Conservation (phyloP, 2,797 vertebrate species). For the Ctenochaetus hawaiiensis region DNA sequence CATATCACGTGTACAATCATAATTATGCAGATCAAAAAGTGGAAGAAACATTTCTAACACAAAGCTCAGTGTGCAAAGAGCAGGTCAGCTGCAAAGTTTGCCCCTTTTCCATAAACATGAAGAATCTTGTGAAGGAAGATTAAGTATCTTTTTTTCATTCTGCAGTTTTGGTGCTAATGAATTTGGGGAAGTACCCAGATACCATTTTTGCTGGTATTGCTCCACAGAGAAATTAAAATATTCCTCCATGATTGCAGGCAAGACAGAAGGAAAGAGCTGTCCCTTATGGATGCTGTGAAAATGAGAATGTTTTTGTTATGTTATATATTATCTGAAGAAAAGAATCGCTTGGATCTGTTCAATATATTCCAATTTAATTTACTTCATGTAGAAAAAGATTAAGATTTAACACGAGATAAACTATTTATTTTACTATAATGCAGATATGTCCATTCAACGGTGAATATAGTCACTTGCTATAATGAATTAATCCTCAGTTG, state of each 20-base stretch:
- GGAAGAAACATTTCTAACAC: neutral
- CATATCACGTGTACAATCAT: neutral
- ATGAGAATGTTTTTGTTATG: neutral
- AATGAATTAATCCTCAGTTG: neutral
- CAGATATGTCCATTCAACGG: neutral
- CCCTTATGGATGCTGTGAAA: neutral
- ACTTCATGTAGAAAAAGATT: neutral
- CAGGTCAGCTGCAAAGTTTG: slow-evolving; percentile 1
- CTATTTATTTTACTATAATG: neutral
- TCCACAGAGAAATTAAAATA: slow-evolving; percentile 51
- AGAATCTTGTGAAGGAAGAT: slow-evolving; percentile 22
- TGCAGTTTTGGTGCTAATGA: slow-evolving; percentile 53
- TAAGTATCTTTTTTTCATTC: slow-evolving; percentile 18
- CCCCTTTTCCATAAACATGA: slow-evolving; percentile 9
- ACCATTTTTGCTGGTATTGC: slow-evolving; percentile 12
- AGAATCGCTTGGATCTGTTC: neutral
- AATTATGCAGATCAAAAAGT: neutral
- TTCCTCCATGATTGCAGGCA: neutral
- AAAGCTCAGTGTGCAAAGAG: neutral
- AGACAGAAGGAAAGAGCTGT: neutral
- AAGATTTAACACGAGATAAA: neutral
- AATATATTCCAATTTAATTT: neutral
- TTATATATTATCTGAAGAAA: neutral
- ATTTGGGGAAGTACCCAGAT: slow-evolving; percentile 38
- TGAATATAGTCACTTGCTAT: neutral